These are phyloP conservation scores for Acrobasis repandana DNA, from an alignment of 2,888 invertebrate species.

Conservation along the genomic window DNA sequence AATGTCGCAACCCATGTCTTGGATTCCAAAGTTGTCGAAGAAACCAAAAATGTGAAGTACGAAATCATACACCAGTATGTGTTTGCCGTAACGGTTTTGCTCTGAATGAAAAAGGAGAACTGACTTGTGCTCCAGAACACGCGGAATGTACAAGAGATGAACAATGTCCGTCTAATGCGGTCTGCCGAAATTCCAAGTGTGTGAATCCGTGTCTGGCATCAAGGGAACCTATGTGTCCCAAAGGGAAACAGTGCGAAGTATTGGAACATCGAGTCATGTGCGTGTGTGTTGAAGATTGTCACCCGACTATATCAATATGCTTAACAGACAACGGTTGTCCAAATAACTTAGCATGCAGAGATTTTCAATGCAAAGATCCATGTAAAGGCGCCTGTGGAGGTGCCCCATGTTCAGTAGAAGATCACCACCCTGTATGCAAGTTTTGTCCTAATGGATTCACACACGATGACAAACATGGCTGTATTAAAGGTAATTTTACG, in stretches of 20 bases:
- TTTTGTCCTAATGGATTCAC: constrained; percentile 97
- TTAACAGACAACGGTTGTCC: constrained; percentile 95
- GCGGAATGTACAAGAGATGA: constrained; percentile 91
- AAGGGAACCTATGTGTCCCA: constrained; percentile 86
- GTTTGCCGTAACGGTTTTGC: constrained; percentile 95
- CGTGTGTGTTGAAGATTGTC: constrained; percentile 93
- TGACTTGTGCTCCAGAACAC: constrained; percentile 92
- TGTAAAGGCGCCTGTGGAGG: constrained; percentile 93
- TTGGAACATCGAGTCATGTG: constrained; percentile 93
- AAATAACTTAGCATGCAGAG: constrained; percentile 91
- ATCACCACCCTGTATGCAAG: constrained; percentile 97
- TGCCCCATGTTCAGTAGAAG: constrained; percentile 96
- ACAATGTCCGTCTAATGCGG: constrained; percentile 93
- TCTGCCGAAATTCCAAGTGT: constrained; percentile 92
- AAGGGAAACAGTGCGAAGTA: constrained; percentile 93
- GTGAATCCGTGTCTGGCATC: constrained; percentile 91
- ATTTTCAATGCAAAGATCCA: constrained; percentile 95
- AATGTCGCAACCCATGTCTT: constrained; percentile 92
- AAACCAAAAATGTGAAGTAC: constrained; percentile 94
- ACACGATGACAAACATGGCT: constrained; percentile 96
- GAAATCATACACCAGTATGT: constrained; percentile 92
- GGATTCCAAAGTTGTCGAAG: constrained; percentile 88
- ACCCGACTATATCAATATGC: constrained; percentile 93
- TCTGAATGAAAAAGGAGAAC: constrained; percentile 92
- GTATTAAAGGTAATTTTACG: constrained; percentile 94